Conservation (phyloP, 1,140 invertebrate species). For the Aphidius ervi region DNA sequence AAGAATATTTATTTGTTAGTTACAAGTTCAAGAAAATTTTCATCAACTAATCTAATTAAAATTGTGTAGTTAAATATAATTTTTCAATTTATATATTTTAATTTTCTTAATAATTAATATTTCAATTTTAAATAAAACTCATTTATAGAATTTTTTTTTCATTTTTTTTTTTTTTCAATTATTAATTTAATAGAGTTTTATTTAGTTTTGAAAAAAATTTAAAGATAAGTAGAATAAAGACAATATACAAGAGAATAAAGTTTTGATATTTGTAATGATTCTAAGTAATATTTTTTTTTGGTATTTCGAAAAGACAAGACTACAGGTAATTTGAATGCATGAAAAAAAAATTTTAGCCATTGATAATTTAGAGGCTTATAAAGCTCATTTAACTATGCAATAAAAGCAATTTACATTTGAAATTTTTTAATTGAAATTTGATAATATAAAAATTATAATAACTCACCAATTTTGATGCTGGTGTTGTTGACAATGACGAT, state of each 20-base stretch:
- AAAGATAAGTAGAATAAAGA: too few relatives aligned
- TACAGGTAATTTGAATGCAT: too few relatives aligned
- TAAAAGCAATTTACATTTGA: neutral
- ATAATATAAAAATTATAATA: neutral
- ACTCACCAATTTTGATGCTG: slow-evolving; percentile 20
- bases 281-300: too few relatives aligned
- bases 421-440: neutral
- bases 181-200: too few relatives aligned
- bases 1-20: slow-evolving; percentile 44
- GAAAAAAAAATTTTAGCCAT: neutral
- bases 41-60: neutral
- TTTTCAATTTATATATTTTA: slow-evolving; percentile 2
- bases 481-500: slow-evolving; percentile 15
- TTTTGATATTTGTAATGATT: too few relatives aligned
- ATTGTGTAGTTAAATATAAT: neutral
- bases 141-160: too few relatives aligned
- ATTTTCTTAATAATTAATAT: slow-evolving; percentile 12
- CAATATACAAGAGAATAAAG: too few relatives aligned
- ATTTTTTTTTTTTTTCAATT: too few relatives aligned
- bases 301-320: too few relatives aligned
- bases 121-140: neutral
- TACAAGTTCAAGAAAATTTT: slow-evolving; percentile 30
- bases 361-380: neutral
- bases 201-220: too few relatives aligned
- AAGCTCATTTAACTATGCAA: neutral